These are phyloP conservation scores for Naso thynnoides DNA, from an alignment of 2,797 vertebrate species.

Conservation along the genomic window DNA sequence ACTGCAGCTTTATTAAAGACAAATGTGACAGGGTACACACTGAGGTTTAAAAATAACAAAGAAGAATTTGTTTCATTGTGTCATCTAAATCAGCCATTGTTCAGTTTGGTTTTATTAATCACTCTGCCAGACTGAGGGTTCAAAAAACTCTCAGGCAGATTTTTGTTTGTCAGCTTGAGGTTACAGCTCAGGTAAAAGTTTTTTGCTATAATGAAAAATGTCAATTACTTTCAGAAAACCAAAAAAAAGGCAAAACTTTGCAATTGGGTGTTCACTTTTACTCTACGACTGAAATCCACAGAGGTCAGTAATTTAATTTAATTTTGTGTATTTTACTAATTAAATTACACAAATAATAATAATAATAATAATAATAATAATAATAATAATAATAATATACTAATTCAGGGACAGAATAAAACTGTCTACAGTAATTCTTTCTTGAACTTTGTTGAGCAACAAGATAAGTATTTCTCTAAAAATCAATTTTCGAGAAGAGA, in stretches of 20 bases:
- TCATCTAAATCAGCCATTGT: conserved; percentile 21
- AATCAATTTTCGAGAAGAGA: conserved; percentile 95
- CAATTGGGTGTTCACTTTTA: neutral
- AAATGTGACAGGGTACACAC: conserved; percentile 14
- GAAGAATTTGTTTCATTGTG: neutral
- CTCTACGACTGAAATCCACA: neutral
- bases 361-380: neutral
- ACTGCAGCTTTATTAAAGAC: conserved; percentile 9
- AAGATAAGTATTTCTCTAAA: conserved; percentile 78
- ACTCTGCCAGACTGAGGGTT: neutral
- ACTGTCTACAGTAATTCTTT: conserved; percentile 52
- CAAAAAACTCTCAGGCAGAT: conserved; percentile 11
- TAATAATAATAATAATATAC: neutral
- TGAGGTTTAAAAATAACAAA: conserved; percentile 8
- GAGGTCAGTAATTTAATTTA: neutral
- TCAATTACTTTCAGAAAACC: neutral
- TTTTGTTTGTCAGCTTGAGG: neutral
- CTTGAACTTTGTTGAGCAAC: conserved; percentile 76
- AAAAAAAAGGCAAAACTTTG: neutral
- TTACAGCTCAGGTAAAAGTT: neutral
- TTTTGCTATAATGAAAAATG: conserved; percentile 13
- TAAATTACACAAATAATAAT: conserved; percentile 29
- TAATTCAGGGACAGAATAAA: conserved; percentile 32
- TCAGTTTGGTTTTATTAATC: conserved; percentile 13
- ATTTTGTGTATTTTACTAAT: conserved; percentile 36